Base-by-base conservation (phyloP, 2,797 vertebrate species). In the Gila robusta region DNA sequence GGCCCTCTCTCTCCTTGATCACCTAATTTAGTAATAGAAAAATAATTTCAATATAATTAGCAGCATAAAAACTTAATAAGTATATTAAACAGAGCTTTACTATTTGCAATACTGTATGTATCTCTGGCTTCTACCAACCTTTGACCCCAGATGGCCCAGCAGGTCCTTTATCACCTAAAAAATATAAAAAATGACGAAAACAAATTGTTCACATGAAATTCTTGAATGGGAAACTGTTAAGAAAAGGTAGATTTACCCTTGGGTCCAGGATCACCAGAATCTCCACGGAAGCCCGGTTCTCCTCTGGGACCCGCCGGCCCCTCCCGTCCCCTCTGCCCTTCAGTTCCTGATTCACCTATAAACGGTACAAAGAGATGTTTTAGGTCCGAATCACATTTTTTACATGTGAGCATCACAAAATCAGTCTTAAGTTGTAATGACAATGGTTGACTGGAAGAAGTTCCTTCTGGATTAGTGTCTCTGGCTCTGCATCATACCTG, bases 261-360 rank as follows among this genome's bases (percentile, higher is more conserved):
- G 67, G 93, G 71, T 91, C 98, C 98, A 69, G 96, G 97, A 47
- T 94, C 88, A 90, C 98, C 98, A 70, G 93, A 88, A 89, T 98
- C 98, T 49, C 98, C 98, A 90, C 94, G 95, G 93, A 96, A 96
- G 81, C 98, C 98, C 28, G 94, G 88, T 73, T 98, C 97, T 84
- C 98, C 98, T 1, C 96, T 96, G 74, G 94, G 95, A 14, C 98
- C 98, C 86, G 93, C 92, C 0, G 89, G 89, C 0, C 98, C 98
- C n/a, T 98, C 98, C 80, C 96, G 93, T 26, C 98, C 98, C 93
- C 97, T 96, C 89, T 96, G 97, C 39, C 98, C 98, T 28, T 99
- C 97, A 35, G 94, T 59, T 83, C 98, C 98, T 28, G 93, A 72
- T 86, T 99, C 97, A 92, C 98, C 98, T 99, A 74, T 23, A 4